phyloP scores from a whole-genome alignment of 2,113 vertebrate species.

The Sitta europaea region DNA sequence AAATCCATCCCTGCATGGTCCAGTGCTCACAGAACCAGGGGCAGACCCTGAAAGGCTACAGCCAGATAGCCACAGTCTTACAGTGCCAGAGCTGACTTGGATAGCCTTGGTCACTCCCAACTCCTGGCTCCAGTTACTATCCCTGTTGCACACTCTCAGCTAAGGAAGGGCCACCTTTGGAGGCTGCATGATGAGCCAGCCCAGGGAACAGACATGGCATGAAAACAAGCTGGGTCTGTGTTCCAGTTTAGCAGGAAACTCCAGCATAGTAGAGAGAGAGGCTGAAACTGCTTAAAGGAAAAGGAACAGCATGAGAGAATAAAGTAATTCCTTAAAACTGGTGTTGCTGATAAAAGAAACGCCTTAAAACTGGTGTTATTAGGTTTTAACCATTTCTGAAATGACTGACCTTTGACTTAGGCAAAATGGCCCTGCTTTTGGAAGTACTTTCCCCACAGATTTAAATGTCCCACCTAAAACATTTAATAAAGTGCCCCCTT shows the following conservation, averaged over 20 bases:
- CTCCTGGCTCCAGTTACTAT: background rate
- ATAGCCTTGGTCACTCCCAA: accelerated
- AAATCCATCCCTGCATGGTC: background rate
- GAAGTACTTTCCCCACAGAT: background rate
- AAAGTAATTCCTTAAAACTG: background rate
- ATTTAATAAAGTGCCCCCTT: background rate
- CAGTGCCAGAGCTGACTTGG: background rate
- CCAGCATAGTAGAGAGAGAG: accelerated
- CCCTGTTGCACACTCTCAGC: background rate
- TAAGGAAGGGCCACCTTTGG: background rate
- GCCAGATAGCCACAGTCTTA: accelerated
- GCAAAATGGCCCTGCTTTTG: background rate
- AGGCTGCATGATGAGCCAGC: accelerated
- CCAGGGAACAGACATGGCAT: accelerated
- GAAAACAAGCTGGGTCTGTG: background rate
- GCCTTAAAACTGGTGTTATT: background rate
- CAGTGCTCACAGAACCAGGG: accelerated
- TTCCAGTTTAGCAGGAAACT: background rate
- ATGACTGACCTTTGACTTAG: background rate
- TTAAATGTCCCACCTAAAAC: background rate
- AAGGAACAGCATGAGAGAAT: background rate
- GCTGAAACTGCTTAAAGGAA: background rate
- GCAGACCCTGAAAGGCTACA: background rate
- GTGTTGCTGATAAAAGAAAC: background rate
- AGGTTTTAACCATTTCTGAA: background rate